Percentiles rank a stretch among this genome's conserved stretches.
Evolutionary conservation across 2,888 invertebrate species (phyloP).

Genomic region (Amiota mariae): DNA sequence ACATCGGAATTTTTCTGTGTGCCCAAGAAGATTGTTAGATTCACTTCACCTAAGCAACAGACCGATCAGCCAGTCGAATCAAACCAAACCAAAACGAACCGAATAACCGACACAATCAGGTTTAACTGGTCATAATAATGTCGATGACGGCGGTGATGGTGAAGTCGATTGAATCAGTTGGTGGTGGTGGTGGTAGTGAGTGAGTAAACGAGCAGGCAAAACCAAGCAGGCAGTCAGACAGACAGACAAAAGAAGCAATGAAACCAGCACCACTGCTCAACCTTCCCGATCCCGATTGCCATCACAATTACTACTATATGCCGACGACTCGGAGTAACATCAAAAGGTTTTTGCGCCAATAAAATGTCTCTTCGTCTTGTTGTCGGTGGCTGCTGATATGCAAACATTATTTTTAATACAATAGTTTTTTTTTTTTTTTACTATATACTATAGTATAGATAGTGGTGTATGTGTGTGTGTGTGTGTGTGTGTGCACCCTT

Average conservation of each 20-base stretch:
- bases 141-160: constrained; percentile 19
- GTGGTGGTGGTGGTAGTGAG: too few relatives aligned
- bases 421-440: too few relatives aligned
- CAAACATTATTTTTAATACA: constrained; percentile 58
- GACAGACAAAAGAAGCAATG: background rate
- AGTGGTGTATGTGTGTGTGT: constrained; percentile 9
- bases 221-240: background rate
- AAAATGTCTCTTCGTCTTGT: constrained; percentile 60
- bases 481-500: too few relatives aligned
- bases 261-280: background rate
- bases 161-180: too few relatives aligned
- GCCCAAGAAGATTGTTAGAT: constrained; percentile 55
- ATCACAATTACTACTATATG: background rate
- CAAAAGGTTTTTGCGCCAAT: constrained; percentile 65
- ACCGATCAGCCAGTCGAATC: too few relatives aligned
- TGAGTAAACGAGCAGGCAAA: too few relatives aligned
- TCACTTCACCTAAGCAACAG: constrained; percentile 25
- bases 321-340: constrained; percentile 49
- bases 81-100: background rate
- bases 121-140: constrained; percentile 53
- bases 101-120: constrained; percentile 53
- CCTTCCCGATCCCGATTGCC: background rate
- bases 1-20: constrained; percentile 49
- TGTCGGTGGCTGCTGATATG: constrained; percentile 60
- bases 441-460: too few relatives aligned